Conservation (phyloP, 2,113 vertebrate species). For the Eptatretus burgeri region DNA sequence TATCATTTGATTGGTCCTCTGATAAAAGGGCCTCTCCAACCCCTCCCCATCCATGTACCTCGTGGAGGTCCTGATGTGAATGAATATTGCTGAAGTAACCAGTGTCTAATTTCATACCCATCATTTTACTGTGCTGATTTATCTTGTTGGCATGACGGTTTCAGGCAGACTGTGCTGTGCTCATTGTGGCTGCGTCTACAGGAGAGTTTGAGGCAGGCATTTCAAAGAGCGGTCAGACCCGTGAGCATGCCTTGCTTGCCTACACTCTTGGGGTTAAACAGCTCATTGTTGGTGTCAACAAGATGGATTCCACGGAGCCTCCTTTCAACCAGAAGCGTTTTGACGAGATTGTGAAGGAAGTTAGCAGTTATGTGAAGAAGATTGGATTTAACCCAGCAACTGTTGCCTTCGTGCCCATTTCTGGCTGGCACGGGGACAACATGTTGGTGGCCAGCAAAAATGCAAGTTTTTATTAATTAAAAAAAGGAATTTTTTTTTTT, state of each 20-base stretch:
- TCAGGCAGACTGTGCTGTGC: conserved; percentile 31
- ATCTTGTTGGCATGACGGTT: neutral
- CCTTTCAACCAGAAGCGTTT: conserved; percentile 17
- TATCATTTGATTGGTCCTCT: too few species aligned
- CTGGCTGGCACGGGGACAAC: conserved; percentile 20
- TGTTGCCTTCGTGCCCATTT: conserved; percentile 19
- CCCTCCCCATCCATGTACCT: too few species aligned
- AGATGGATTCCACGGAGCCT: conserved; percentile 20
- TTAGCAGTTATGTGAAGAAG: conserved; percentile 20
- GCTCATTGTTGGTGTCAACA: conserved; percentile 19
- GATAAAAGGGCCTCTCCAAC: too few species aligned
- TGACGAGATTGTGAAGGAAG: conserved; percentile 20
- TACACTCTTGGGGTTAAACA: conserved; percentile 29
- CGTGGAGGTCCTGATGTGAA: too few species aligned
- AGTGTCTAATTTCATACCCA: too few species aligned
- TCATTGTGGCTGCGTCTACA: conserved; percentile 28
- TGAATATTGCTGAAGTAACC: too few species aligned
- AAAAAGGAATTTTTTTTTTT: neutral
- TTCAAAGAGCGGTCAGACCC: conserved; percentile 36
- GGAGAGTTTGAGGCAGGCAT: conserved; percentile 39
- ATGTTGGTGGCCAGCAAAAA: conserved; percentile 18
- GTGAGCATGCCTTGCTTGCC: conserved; percentile 31
- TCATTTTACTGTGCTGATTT: neutral
- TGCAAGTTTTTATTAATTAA: conserved; percentile 10
- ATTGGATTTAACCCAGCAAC: conserved; percentile 19